Conservation (phyloP, 2,888 invertebrate genomes). For the Allygus modestus region DNA sequence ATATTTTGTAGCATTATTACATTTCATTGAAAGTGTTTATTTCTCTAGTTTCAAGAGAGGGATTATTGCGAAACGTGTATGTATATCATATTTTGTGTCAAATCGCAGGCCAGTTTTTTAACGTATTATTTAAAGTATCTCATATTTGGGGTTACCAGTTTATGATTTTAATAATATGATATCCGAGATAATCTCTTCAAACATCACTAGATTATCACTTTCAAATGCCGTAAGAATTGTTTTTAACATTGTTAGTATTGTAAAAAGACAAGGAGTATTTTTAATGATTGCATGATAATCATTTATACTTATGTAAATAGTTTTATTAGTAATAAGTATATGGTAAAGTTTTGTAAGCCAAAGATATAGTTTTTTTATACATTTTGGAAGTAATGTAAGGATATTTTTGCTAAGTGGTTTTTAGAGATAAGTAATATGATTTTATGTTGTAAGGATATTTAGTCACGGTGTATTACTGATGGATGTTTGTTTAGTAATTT, state of each 20-base stretch:
- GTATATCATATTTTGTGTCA: background rate
- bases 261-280: background rate
- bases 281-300: background rate
- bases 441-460: background rate
- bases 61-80: too few species aligned
- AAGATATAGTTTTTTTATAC: constrained; percentile 38
- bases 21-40: too few species aligned
- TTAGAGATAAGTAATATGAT: background rate
- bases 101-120: background rate
- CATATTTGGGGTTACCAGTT: background rate
- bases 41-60: too few species aligned
- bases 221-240: background rate
- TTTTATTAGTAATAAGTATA: background rate
- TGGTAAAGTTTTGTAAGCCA: constrained; percentile 34
- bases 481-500: too few species aligned
- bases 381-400: constrained; percentile 1
- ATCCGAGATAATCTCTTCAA: background rate
- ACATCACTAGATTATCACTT: background rate
- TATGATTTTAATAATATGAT: background rate
- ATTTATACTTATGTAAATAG: background rate
- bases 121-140: background rate
- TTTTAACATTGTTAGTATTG: too few species aligned
- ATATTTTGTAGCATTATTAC: too few species aligned
- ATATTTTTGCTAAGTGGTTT: background rate
- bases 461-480: background rate